Evolutionary conservation across 37 sponge, comb jelly and placozoan species (phyloP), one percentile per base, ranked within the genome.

Genomic region (Halichondria panicea): DNA sequence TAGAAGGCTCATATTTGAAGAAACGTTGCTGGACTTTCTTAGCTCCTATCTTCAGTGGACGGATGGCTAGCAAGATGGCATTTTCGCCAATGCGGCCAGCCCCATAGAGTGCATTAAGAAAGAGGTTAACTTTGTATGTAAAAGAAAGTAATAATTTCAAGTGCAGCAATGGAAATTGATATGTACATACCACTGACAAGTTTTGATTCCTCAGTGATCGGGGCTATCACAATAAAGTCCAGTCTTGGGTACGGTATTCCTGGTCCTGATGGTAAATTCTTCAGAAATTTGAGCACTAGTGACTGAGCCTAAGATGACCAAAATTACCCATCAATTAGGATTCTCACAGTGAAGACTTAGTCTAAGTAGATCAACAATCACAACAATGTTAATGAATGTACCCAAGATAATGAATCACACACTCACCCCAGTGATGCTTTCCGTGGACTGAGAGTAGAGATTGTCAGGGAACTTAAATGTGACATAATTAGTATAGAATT

Each of bases 181-280:
- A n/a, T n/a, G 27, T 4, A 63, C 40, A 45, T 38, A 79, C 80
- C 68, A 43, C 62, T 69, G 30, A 56, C 70, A 15, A 3, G 32
- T 70, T 68, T 68, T 68, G 80, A 55, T 53, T 40, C 45, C 33
- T 68, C 70, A 35, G 40, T 69, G 28, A 79, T 48, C 21, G 80
- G 80, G 40, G 70, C 80, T 21, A 79, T 42, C 43, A 79, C 60
- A n/a, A 79, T 25, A 43, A 79, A 58, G n/a, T 79, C 44, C 19
- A 67, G n/a, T 40, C 22, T 8, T 2, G 1, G 4, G 38, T 66
- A 42, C 24, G 43, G n/a, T n/a, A n/a, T n/a, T n/a, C n/a, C n/a
- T n/a, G n/a, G n/a, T n/a, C n/a, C n/a, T n/a, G n/a, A n/a, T n/a
- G n/a, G n/a, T n/a, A n/a, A n/a, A n/a, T n/a, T n/a, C n/a, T n/a